Evolutionary conservation across 2,797 vertebrate genomes (phyloP), one percentile per base, ranked within the genome.

Genomic region (Clarias fuscus): DNA sequence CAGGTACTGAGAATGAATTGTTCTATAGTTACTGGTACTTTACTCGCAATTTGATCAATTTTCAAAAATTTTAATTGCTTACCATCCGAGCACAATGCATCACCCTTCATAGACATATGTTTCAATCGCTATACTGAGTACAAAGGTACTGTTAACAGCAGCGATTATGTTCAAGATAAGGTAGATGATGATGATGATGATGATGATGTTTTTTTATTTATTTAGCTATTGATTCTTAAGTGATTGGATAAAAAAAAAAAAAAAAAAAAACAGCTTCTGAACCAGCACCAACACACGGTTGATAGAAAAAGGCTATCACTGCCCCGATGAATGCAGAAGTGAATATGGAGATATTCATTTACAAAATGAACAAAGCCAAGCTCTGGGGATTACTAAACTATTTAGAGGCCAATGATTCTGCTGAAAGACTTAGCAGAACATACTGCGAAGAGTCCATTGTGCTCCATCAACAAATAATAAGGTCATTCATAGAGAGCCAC

Each of bases 391-490:
- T 65, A 40, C 7, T 64, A 48, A 85, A 85, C 71, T 65, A 78
- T 64, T 88, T 61, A 78, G 17, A 53, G 4, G 40, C 71, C 65
- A 83, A 65, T 53, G 78, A 79, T 72, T 68, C 13, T 79, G 78
- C 13, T 80, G 53, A 80, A 83, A 73, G 56, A 77, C 58, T 43
- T 67, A 53, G 33, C n/a, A 37, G 48, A 8, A 87, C 61, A 33
- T 65, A 48, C 72, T 78, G 85, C 48, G 53, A 37, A 72, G 4
- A 53, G 78, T 81, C 70, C 79, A 78, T 24, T 86, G 65, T 85
- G 65, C 84, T 80, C 65, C 2, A 5, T 71, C 20, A 71, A 40
- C 72, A 68, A 87, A 27, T 33, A 83, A 71, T 48, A 82, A 48
- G 48, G 56, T 83, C n/a, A 27, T 53, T 30, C 40, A 67, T 20